Evolutionary conservation across 2,888 invertebrate species (phyloP), one percentile per base, ranked within the genome.

Genomic region (Tuberolachnus salignus): DNA sequence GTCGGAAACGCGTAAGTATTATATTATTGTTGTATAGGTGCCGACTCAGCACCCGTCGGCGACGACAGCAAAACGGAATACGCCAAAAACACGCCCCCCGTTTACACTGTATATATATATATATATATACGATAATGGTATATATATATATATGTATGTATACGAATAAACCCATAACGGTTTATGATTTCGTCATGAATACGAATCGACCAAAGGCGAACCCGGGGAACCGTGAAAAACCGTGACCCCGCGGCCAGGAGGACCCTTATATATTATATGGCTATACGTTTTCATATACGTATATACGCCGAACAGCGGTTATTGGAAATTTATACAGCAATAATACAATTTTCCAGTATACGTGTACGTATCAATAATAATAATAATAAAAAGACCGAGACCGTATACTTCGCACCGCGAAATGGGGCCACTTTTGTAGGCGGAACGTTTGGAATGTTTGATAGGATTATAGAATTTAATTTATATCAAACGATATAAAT

Each of bases 241-340:
- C 61, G 34, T 51, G 74, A 66, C 42, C 64, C 73, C 64, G 51
- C n/a, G n/a, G n/a, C n/a, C n/a, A n/a, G n/a, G n/a, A 63, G 42
- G 73, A 51, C 42, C 34, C 44, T 63, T 3, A 6, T 34, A 6
- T 34, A 34, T 34, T 34, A 6, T 6, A 34, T 34, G 6, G 34
- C n/a, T n/a, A n/a, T n/a, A n/a, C n/a, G n/a, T n/a, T n/a, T n/a
- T n/a, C n/a, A n/a, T n/a, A n/a, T n/a, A n/a, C n/a, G n/a, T n/a
- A n/a, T n/a, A 6, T 34, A 6, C 34, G 34, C 34, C 3, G 3
- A 34, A 6, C 34, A 34, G 34, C 66, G 44, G 67, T 67, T 67
- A 73, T 78, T 49, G 75, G 75, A 67, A 78, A 78, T 78, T 67
- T 66, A 75, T 75, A 75, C 75, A 23, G 75, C 66, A 57, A 75